These are phyloP conservation scores for Anoplius nigerrimus DNA, from an alignment of 2,888 invertebrate species.

Conservation along the genomic window DNA sequence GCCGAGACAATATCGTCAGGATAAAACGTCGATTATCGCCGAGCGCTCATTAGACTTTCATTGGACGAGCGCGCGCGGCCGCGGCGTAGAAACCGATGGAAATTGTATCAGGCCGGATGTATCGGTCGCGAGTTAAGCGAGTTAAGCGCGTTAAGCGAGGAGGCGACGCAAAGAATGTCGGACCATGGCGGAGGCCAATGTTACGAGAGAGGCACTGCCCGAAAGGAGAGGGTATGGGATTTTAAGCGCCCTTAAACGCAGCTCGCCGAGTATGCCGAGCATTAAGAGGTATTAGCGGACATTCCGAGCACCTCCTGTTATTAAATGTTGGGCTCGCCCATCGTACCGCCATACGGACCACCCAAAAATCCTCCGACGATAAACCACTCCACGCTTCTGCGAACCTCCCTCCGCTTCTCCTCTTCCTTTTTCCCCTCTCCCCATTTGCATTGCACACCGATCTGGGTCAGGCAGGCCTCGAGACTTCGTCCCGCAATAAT, in stretches of 20 bases:
- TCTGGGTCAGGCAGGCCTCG: too few species aligned
- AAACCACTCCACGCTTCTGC: conserved; percentile 17
- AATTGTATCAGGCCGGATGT: too few species aligned
- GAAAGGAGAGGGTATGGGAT: not conserved
- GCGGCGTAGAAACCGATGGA: too few species aligned
- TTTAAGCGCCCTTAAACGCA: conserved; percentile 50
- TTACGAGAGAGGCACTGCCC: conserved; percentile 9
- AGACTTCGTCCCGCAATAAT: too few species aligned
- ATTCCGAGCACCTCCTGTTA: conserved; percentile 54
- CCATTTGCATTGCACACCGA: not conserved
- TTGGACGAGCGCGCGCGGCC: too few species aligned
- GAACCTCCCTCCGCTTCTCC: not conserved
- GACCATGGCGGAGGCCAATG: conserved; percentile 25
- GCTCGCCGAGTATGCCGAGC: conserved; percentile 31
- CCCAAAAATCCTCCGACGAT: conserved; percentile 55
- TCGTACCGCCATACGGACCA: conserved; percentile 51
- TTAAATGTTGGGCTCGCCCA: conserved; percentile 50
- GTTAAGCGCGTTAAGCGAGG: too few species aligned
- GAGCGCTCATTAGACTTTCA: too few species aligned
- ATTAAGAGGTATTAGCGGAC: conserved; percentile 49
- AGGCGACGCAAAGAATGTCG: not conserved
- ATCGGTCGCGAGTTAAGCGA: too few species aligned
- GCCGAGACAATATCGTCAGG: too few species aligned
- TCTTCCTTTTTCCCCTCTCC: not conserved
- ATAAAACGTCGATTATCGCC: too few species aligned